Conservation (phyloP, 2,888 invertebrate species). For the Dryobotodes eremita region DNA sequence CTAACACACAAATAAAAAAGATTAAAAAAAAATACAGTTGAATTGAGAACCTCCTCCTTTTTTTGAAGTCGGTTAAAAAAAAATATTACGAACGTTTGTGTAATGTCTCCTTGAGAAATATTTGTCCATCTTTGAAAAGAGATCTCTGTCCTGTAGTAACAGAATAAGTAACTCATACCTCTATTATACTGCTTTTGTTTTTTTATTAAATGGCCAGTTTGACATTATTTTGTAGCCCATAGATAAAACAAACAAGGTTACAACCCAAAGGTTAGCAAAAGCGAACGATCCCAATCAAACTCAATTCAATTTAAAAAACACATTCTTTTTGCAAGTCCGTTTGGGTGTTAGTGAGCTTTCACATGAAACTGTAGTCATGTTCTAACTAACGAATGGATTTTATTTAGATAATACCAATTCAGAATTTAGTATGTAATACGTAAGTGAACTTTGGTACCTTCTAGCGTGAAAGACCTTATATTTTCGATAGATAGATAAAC, state of each 20-base stretch:
- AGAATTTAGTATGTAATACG: neutral
- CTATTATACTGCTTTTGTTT: neutral
- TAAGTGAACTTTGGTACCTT: too few species aligned
- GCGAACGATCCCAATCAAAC: constrained; percentile 34
- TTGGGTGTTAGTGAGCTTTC: constrained; percentile 12
- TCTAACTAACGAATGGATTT: constrained; percentile 6
- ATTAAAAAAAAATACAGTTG: too few species aligned
- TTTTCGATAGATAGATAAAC: neutral
- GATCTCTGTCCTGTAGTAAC: neutral
- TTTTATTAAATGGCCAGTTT: neutral
- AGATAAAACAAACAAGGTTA: constrained; percentile 6
- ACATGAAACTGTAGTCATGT: neutral
- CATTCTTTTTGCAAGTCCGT: constrained; percentile 23
- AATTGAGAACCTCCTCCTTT: too few species aligned
- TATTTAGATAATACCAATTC: neutral
- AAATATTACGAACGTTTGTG: neutral
- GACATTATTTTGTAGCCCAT: neutral
- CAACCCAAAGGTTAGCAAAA: constrained; percentile 18
- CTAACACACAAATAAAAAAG: too few species aligned
- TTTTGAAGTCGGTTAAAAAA: too few species aligned
- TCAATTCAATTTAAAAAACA: constrained; percentile 52
- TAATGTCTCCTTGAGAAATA: neutral
- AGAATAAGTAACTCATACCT: neutral
- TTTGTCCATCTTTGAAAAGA: neutral
- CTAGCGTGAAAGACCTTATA: too few species aligned